Conservation (phyloP, 1,140 invertebrate genomes). For the Pseudomyrmex dendroicus region DNA sequence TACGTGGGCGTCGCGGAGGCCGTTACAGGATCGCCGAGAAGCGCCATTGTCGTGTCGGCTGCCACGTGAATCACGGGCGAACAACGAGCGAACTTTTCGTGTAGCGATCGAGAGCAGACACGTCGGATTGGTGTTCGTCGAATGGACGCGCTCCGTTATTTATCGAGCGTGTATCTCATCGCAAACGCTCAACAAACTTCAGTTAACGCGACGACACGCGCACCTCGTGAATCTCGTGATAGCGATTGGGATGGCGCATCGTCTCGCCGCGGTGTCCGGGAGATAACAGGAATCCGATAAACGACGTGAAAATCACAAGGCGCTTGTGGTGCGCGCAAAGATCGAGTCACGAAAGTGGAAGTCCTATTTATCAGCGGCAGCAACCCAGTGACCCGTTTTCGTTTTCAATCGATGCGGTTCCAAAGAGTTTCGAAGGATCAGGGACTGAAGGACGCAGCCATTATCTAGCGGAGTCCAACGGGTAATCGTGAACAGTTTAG, state of each 20-base stretch:
- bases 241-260: constrained; percentile 32
- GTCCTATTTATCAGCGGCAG: constrained; percentile 40
- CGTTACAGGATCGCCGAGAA: constrained; percentile 67
- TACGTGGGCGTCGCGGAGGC: constrained; percentile 72
- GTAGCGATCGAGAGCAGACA: background rate
- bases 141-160: background rate
- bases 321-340: background rate
- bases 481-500: background rate
- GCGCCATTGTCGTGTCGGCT: constrained; percentile 70
- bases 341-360: constrained; percentile 50
- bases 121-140: background rate
- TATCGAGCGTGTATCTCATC: background rate
- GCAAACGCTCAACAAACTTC: background rate
- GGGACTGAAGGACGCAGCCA: constrained; percentile 64
- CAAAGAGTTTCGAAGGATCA: constrained; percentile 47
- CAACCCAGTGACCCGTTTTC: constrained; percentile 70
- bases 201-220: constrained; percentile 18
- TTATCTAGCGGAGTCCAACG: constrained; percentile 49
- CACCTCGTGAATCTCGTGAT: background rate
- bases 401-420: constrained; percentile 60
- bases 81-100: constrained; percentile 5
- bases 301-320: background rate
- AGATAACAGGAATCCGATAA: constrained; percentile 28
- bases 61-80: constrained; percentile 71
- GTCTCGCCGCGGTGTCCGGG: constrained; percentile 19